Base-by-base conservation (phyloP, 1,140 invertebrate species). In the Asbolus verrucosus region DNA sequence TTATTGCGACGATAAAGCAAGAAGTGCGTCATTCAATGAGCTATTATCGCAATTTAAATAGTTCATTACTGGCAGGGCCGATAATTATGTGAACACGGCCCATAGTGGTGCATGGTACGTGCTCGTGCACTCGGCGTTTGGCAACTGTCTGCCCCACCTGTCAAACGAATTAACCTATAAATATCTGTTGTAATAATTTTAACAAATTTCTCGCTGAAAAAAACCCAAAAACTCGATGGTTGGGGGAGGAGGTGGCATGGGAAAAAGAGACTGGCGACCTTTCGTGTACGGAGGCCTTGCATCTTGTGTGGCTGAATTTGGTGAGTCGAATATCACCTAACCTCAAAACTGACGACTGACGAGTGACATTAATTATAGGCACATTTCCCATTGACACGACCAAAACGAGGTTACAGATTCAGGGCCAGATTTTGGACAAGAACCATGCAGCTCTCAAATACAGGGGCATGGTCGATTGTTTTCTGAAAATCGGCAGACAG, bases 331-430 rank as follows among this genome's bases (percentile, higher is more conserved):
- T 9, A 11, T 36, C 19, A n/a, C 54, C 59, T 38, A 68, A 43
- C 50, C 46, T 67, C 36, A 36, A 59, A 68, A 46, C 18, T 30
- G 13, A n/a, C 13, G 11, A 27, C 46, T 2, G 21, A 14, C 21
- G 13, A n/a, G n/a, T n/a, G n/a, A n/a, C n/a, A n/a, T n/a, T n/a
- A n/a, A 16, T 73, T 70, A 43, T 79, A 97, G 96, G 95, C 69
- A 98, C 97, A n/a, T 99, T 98, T 86, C 96, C 96, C 11, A 91
- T 98, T 73, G 96, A 98, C 81, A 94, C 95, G 11, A 95, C 96
- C 27, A 98, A 98, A 84, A 98, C 96, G 24, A 87, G 96, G 75
- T 87, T 99, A 31, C 96, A 98, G 87, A 90, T 98, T 76, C 96
- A 98, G 83, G 95, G 95, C 8, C 95, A 97, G 83, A 91, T 88